Conservation (phyloP, 2,797 vertebrate genomes). For the Urophycis tenuis region DNA sequence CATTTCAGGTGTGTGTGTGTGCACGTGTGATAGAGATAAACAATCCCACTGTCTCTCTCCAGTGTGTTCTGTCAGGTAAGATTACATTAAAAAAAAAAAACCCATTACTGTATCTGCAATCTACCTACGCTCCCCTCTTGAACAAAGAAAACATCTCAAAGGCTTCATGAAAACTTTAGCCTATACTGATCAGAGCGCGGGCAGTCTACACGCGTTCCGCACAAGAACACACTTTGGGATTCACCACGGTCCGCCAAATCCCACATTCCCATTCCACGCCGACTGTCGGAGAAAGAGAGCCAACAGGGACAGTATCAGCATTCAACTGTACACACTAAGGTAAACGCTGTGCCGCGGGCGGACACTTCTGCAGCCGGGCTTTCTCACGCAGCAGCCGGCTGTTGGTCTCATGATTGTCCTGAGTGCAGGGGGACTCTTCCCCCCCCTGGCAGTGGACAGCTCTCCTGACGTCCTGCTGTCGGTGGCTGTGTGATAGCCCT, state of each 20-base stretch:
- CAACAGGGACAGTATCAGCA: conserved; percentile 18
- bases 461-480: conserved; percentile 35
- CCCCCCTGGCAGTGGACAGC: conserved; percentile 40
- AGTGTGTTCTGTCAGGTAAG: conserved; percentile 7
- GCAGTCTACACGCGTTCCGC: conserved; percentile 15
- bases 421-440: conserved; percentile 39
- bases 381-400: conserved; percentile 32
- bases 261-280: background rate
- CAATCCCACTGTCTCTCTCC: conserved; percentile 30
- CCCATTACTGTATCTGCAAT: background rate
- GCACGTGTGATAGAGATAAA: conserved; percentile 35
- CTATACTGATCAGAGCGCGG: conserved; percentile 11
- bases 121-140: background rate
- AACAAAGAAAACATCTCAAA: background rate
- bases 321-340: conserved; percentile 4
- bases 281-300: background rate
- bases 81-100: background rate
- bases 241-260: background rate
- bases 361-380: background rate
- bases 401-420: conserved; percentile 48
- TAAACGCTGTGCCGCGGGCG: background rate
- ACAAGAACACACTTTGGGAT: background rate
- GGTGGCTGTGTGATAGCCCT: conserved; percentile 36
- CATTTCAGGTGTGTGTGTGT: conserved; percentile 9
- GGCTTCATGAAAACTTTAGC: background rate